Percentiles rank a stretch among this genome's conserved stretches.
Evolutionary conservation across 2,797 vertebrate genomes (phyloP).

Genomic region (Parauchenoglanis ngamensis): DNA sequence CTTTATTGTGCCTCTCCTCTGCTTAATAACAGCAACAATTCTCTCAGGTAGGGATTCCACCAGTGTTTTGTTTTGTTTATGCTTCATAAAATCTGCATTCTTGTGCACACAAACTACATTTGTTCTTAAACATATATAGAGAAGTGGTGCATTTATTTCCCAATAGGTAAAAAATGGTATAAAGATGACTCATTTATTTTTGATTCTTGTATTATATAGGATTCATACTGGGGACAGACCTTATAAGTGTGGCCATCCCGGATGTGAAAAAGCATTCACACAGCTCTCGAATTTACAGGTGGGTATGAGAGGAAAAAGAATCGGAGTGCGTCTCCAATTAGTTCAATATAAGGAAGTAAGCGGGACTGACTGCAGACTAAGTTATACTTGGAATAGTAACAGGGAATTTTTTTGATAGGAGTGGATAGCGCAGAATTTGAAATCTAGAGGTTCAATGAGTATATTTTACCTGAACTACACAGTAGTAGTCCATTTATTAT

Average conservation of each 20-base stretch:
- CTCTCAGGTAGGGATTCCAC: not conserved
- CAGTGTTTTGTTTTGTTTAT: not conserved
- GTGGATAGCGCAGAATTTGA: not conserved
- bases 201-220: conserved; percentile 68
- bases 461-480: not conserved
- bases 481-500: not conserved
- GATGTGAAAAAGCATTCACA: conserved; percentile 98
- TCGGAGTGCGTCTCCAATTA: not conserved
- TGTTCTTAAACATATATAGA: not conserved
- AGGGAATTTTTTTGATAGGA: not conserved
- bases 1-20: not conserved
- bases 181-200: not conserved
- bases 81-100: not conserved
- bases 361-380: not conserved
- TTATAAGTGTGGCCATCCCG: conserved; percentile 97
- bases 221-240: conserved; percentile 98
- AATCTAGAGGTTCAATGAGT: not conserved
- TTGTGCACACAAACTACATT: not conserved
- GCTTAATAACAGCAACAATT: not conserved
- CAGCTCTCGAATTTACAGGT: conserved; percentile 99
- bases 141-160: not conserved
- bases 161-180: not conserved
- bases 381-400: not conserved
- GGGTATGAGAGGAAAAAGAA: conserved; percentile 46
- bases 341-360: not conserved